Conservation (phyloP, 2,113 vertebrate genomes). For the Gambusia holbrooki region DNA sequence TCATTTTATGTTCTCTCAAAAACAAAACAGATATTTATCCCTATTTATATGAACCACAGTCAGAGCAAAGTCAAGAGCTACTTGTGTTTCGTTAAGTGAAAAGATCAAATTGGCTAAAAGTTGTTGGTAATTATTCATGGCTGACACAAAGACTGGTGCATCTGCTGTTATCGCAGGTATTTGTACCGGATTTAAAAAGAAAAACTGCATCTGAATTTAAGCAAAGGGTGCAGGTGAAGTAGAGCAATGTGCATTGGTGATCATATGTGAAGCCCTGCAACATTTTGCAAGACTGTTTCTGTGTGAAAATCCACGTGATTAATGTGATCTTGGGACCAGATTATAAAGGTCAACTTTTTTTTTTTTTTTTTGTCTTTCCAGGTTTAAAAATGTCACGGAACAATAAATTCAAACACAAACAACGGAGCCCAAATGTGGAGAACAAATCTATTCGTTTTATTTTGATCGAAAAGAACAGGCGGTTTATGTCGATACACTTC, state of each 20-base stretch:
- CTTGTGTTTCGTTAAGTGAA: no score
- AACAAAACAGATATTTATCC: no score
- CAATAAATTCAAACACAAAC: not conserved
- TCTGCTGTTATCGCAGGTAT: no score
- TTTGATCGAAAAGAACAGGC: constrained; percentile 67
- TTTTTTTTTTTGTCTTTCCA: not conserved
- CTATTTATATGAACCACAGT: no score
- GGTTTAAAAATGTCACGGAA: not conserved
- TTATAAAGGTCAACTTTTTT: not conserved
- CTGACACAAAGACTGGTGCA: no score
- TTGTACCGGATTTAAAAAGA: no score
- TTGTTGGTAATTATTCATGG: no score
- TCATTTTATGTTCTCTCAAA: no score
- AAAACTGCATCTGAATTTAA: no score
- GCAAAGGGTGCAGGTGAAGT: not conserved
- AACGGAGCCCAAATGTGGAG: constrained; percentile 25
- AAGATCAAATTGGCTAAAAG: no score
- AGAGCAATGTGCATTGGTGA: no score
- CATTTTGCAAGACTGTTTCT: not conserved
- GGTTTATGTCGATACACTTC: constrained; percentile 38
- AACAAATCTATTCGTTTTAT: constrained; percentile 54
- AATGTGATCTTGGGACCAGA: not conserved
- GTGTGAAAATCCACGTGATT: not conserved
- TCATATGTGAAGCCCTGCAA: not conserved
- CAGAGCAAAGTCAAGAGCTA: no score